Conservation (phyloP, 2,113 vertebrate genomes). For the Neomonachus schauinslandi region DNA sequence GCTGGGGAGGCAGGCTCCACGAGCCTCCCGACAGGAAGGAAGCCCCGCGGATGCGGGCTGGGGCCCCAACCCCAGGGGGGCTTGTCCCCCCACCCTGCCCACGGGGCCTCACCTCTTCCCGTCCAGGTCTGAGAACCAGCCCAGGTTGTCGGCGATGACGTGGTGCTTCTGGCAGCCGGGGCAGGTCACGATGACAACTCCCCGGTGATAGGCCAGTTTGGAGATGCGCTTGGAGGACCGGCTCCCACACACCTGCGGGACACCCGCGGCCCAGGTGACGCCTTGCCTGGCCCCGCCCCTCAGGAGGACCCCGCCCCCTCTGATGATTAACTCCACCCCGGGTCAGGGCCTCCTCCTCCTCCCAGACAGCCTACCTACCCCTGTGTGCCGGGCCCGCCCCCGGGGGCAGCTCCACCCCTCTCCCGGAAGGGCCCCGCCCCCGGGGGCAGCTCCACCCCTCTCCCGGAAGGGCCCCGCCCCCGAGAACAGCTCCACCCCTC, state of each 20-base stretch:
- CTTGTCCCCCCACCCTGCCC: background rate
- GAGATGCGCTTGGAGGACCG: conserved; percentile 93
- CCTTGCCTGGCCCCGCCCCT: background rate
- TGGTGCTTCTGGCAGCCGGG: conserved; percentile 94
- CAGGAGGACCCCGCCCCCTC: background rate
- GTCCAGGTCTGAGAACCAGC: conserved; percentile 95
- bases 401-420: too few relatives aligned
- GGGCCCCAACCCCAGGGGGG: background rate
- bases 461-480: background rate
- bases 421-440: background rate
- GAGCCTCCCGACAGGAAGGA: background rate
- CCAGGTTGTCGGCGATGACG: conserved; percentile 95
- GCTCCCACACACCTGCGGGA: conserved; percentile 91
- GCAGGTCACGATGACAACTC: conserved; percentile 96
- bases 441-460: background rate
- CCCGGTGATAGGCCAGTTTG: conserved; percentile 92
- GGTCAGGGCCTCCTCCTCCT: background rate
- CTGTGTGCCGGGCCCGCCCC: background rate
- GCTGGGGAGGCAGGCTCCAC: background rate
- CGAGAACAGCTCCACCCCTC: background rate
- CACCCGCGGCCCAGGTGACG: background rate
- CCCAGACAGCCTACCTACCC: background rate
- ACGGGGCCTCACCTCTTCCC: conserved; percentile 91
- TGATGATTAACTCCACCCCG: background rate
- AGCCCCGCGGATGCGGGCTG: too few relatives aligned